These are phyloP conservation scores for Manacus vitellinus DNA, from an alignment of 2,113 vertebrate species.

Conservation along the genomic window DNA sequence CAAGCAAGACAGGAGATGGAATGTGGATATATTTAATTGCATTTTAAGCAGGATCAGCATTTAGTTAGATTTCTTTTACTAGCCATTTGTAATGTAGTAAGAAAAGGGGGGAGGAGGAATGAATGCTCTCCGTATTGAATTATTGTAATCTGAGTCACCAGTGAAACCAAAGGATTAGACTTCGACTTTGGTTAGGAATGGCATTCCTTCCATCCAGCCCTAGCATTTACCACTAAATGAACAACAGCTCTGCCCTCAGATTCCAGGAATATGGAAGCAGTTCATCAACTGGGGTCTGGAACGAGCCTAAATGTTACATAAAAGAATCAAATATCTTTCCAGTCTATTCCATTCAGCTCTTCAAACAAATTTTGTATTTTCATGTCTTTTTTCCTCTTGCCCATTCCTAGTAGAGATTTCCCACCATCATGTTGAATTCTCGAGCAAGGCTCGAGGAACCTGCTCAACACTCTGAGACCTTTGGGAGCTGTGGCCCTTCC, in stretches of 20 bases:
- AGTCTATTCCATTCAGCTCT: background rate
- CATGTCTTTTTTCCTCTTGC: background rate
- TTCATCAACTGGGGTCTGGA: background rate
- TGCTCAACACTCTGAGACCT: background rate
- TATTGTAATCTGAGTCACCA: constrained; percentile 27
- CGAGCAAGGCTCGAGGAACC: background rate
- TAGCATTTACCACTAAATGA: background rate
- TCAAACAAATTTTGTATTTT: background rate
- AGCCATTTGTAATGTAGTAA: background rate
- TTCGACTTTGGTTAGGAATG: background rate
- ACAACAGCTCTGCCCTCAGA: constrained; percentile 9
- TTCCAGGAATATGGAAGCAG: constrained; percentile 17
- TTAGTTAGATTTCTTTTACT: constrained; percentile 13
- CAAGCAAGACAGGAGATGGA: background rate
- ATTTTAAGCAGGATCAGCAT: constrained; percentile 4
- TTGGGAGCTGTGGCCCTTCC: background rate
- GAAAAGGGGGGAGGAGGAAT: background rate
- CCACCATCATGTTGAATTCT: fast-evolving
- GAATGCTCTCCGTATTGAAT: background rate
- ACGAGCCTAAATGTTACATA: background rate
- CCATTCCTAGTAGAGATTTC: background rate
- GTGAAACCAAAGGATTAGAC: constrained; percentile 38
- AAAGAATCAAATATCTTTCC: background rate
- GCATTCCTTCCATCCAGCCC: constrained; percentile 6
- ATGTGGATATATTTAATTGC: background rate